These are phyloP conservation scores for Pemphigus obesinymphae DNA, from an alignment of 1,140 invertebrate species.

Conservation along the genomic window DNA sequence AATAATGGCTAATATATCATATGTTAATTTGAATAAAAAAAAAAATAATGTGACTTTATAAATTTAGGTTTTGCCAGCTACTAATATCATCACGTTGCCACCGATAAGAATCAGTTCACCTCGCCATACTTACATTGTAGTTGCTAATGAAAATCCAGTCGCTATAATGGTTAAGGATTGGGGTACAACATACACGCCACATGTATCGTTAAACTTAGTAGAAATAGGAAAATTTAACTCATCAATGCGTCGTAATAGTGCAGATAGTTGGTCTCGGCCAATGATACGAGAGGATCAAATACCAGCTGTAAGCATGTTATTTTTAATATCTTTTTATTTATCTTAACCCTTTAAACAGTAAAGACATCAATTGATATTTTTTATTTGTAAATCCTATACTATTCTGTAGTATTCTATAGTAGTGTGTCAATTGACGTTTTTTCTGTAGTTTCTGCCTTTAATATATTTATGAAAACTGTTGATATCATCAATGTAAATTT, in stretches of 20 bases:
- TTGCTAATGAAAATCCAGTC: conserved; percentile 34
- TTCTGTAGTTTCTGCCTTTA: no score
- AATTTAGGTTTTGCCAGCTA: conserved; percentile 30
- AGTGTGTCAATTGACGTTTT: no score
- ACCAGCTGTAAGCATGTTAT: conserved; percentile 8
- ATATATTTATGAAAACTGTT: no score
- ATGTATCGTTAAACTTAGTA: conserved; percentile 15
- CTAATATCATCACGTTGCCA: conserved; percentile 22
- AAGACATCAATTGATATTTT: no score
- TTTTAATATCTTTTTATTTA: not conserved
- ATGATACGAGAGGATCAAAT: conserved; percentile 34
- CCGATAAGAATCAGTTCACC: conserved; percentile 36
- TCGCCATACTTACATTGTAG: conserved; percentile 27
- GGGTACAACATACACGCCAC: conserved; percentile 31
- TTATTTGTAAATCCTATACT: no score
- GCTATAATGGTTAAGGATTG: conserved; percentile 32
- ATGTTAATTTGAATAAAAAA: not conserved
- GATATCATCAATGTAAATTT: no score
- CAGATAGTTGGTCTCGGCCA: conserved; percentile 32
- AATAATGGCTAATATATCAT: no score
- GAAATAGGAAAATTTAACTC: conserved; percentile 34
- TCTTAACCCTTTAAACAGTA: no score
- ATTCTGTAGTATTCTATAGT: no score
- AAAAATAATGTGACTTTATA: not conserved
- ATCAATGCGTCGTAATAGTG: conserved; percentile 30